phyloP scores from a whole-genome alignment of 2,888 invertebrate genomes.

The Chrysolina oricalcia region DNA sequence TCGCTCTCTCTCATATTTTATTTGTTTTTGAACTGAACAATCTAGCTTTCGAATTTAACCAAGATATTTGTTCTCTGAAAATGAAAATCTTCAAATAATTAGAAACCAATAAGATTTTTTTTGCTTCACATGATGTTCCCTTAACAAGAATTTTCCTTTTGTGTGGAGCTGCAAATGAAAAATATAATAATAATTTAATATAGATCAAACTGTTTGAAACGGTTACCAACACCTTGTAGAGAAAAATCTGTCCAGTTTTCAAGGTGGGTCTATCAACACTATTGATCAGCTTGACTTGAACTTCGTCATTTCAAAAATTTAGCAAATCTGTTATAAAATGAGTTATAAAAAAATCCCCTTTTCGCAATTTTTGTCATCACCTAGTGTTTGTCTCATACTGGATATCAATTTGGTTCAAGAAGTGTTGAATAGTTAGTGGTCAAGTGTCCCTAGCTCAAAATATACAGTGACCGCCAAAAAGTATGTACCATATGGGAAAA shows the following conservation, averaged over 20 bases:
- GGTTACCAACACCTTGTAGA: not conserved
- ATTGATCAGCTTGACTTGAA: not conserved
- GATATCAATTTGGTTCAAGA: too few relatives aligned
- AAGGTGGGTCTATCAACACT: not conserved
- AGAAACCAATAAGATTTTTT: too few relatives aligned
- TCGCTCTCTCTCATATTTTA: not conserved
- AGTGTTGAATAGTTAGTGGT: too few relatives aligned
- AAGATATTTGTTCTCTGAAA: not conserved
- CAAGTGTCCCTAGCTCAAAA: too few relatives aligned
- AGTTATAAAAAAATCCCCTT: too few relatives aligned
- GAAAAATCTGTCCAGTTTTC: not conserved
- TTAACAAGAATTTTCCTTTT: not conserved
- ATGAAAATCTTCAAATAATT: too few relatives aligned
- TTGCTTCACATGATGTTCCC: too few relatives aligned
- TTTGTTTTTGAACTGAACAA: slow-evolving; percentile 7
- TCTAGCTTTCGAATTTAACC: slow-evolving; percentile 7
- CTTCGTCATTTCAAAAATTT: not conserved
- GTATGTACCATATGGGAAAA: too few relatives aligned
- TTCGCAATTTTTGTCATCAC: too few relatives aligned
- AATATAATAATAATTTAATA: not conserved
- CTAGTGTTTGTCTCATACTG: too few relatives aligned
- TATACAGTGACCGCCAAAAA: too few relatives aligned
- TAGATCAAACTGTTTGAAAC: not conserved
- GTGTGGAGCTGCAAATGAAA: not conserved
- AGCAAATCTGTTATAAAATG: not conserved